Percentiles rank a stretch among this genome's conserved stretches.
Evolutionary conservation across 2,113 vertebrate genomes (phyloP).

Genomic region (Pelmatolapia mariae): DNA sequence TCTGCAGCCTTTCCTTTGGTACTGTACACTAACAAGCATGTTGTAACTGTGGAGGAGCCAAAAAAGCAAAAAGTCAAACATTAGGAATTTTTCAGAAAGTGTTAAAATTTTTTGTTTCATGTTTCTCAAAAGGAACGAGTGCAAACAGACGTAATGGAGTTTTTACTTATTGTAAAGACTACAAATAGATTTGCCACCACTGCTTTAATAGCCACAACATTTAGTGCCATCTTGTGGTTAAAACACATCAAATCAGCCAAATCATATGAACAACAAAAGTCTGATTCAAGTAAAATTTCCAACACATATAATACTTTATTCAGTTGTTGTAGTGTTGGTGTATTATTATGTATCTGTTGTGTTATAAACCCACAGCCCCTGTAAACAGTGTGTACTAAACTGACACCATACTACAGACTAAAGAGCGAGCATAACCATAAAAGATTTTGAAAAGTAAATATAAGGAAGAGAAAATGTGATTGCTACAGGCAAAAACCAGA

Average conservation of each 20-base stretch:
- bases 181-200: neutral
- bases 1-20: neutral
- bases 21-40: neutral
- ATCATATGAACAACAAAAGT: neutral
- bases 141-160: neutral
- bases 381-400: accelerated
- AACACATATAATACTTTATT: neutral
- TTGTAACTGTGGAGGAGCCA: neutral
- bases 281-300: neutral
- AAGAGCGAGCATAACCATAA: neutral
- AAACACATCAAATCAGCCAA: neutral
- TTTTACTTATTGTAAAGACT: neutral
- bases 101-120: accelerated
- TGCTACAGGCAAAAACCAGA: neutral
- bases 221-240: neutral
- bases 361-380: neutral
- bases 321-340: neutral
- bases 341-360: neutral
- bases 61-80: neutral
- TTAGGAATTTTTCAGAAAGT: neutral
- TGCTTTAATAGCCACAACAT: neutral
- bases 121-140: neutral
- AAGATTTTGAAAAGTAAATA: neutral
- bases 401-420: neutral
- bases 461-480: neutral